Conservation (phyloP, 1,140 invertebrate species). For the Leptopilina clavipes region DNA sequence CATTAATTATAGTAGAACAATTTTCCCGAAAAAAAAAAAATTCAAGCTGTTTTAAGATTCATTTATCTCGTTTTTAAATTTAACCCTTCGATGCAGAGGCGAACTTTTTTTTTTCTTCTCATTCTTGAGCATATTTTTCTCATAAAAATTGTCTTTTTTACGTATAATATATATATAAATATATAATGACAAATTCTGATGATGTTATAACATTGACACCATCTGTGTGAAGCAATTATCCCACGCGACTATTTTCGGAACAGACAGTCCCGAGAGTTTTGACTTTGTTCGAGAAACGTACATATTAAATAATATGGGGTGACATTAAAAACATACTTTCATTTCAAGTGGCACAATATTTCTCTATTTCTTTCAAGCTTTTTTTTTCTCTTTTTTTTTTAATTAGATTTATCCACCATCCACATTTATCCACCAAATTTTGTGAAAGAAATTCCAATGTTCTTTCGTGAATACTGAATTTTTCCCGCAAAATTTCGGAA, state of each 20-base stretch:
- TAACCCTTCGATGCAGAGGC: slow-evolving; percentile 7
- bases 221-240: not conserved
- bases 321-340: too few species aligned
- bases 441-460: too few species aligned
- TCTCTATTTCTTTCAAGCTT: too few species aligned
- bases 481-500: too few species aligned
- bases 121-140: not conserved
- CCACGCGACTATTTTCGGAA: slow-evolving; percentile 14
- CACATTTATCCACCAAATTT: too few species aligned
- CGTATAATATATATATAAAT: not conserved
- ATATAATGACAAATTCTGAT: not conserved
- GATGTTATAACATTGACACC: not conserved
- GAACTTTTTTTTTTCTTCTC: not conserved
- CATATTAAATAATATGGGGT: too few species aligned
- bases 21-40: not conserved
- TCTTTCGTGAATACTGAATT: too few species aligned
- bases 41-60: not conserved
- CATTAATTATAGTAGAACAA: not conserved
- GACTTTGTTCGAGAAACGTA: too few species aligned
- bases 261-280: not conserved
- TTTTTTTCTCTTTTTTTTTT: too few species aligned
- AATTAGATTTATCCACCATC: too few species aligned
- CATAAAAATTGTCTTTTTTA: not conserved
- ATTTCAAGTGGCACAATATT: too few species aligned
- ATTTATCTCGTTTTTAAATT: not conserved